These are phyloP conservation scores for Eupithecia tripunctaria DNA, from an alignment of 2,888 invertebrate species.

Conservation along the genomic window DNA sequence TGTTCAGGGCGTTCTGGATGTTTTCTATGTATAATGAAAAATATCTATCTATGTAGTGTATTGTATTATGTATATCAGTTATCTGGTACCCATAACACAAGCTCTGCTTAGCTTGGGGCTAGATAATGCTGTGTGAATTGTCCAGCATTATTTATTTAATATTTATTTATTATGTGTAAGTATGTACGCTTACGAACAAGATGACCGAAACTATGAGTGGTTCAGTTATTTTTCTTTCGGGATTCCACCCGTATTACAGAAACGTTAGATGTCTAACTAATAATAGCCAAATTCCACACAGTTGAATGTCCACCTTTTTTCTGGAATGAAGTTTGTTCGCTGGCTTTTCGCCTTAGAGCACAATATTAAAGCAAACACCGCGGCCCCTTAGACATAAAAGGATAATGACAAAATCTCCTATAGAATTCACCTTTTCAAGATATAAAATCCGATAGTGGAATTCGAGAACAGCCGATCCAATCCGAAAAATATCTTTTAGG, in stretches of 20 bases:
- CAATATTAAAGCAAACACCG: background rate
- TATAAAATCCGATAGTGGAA: constrained; percentile 5
- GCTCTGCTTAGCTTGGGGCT: no score
- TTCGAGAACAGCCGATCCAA: constrained; percentile 11
- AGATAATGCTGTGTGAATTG: no score
- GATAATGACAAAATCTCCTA: background rate
- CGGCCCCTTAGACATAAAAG: background rate
- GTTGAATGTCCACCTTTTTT: background rate
- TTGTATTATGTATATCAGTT: no score
- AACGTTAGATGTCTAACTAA: background rate
- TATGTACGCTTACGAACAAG: background rate
- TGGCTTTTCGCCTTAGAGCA: background rate
- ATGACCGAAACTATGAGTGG: background rate
- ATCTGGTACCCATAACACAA: no score
- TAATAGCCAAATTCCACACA: background rate
- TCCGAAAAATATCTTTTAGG: background rate
- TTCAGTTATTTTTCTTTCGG: background rate
- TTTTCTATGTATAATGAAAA: no score
- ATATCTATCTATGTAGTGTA: no score
- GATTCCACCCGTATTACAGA: background rate
- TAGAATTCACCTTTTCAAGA: background rate
- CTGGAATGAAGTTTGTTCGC: background rate
- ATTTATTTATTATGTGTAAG: no score
- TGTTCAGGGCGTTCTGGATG: no score
- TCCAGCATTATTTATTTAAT: no score